phyloP scores from a whole-genome alignment of 2,888 invertebrate genomes.

The Cotesia congregata region DNA sequence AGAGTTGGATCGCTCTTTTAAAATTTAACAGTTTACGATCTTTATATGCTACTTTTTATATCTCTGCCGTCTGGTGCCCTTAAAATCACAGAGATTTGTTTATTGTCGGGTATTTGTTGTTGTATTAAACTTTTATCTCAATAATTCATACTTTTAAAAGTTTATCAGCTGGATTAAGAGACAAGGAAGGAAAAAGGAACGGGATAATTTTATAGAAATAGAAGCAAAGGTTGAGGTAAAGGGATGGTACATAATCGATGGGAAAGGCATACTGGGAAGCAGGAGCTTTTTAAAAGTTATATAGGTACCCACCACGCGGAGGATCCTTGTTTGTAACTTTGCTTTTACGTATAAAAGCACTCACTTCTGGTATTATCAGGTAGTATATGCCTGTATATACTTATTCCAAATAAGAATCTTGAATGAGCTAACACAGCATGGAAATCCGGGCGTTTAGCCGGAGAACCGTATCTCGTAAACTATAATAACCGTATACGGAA shows the following conservation, averaged over 20 bases:
- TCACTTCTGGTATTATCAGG: neutral
- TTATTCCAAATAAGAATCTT: constrained; percentile 44
- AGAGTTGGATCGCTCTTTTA: constrained; percentile 33
- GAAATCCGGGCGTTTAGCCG: constrained; percentile 42
- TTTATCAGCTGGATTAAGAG: neutral
- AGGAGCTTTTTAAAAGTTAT: constrained; percentile 49
- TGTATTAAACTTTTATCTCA: no score
- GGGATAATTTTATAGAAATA: constrained; percentile 24
- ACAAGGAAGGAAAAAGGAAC: neutral
- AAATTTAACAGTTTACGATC: constrained; percentile 47
- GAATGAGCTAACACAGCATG: constrained; percentile 45
- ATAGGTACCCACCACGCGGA: constrained; percentile 42
- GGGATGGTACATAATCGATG: constrained; percentile 33
- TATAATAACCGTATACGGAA: constrained; percentile 38
- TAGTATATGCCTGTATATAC: constrained; percentile 17
- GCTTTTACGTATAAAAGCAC: constrained; percentile 42
- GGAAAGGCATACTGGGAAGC: neutral
- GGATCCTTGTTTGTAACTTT: constrained; percentile 42
- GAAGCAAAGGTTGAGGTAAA: constrained; percentile 16
- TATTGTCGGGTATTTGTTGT: constrained; percentile 5
- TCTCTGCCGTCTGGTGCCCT: constrained; percentile 9
- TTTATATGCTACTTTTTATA: constrained; percentile 43
- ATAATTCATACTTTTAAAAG: neutral
- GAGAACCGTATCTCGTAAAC: constrained; percentile 40
- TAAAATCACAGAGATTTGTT: constrained; percentile 1